A percentile compares a stretch with the other conserved stretches of the same genome.
Evolutionary conservation across 2,797 vertebrate species (phyloP).

Genomic region (Borostomias antarcticus): DNA sequence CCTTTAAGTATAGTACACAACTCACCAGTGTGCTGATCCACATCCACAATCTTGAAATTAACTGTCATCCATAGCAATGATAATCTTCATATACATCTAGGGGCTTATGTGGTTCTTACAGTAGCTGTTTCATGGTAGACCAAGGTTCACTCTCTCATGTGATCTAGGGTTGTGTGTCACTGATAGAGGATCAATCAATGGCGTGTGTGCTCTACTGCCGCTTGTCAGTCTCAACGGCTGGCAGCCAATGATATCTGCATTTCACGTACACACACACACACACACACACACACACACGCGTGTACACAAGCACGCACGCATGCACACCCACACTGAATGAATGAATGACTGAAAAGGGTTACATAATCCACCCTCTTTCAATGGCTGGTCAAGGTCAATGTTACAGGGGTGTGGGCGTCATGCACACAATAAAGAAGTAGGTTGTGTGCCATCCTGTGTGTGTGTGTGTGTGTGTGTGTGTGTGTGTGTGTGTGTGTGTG

Average conservation of each 20-base stretch:
- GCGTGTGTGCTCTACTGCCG: background rate
- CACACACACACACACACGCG: slow-evolving; percentile 16
- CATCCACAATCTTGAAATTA: background rate
- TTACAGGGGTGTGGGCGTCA: slow-evolving; percentile 23
- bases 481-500: slow-evolving; percentile 7
- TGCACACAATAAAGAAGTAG: slow-evolving; percentile 40
- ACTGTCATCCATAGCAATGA: background rate
- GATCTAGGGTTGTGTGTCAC: slow-evolving; percentile 35
- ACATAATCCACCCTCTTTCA: slow-evolving; percentile 35
- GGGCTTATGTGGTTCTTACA: slow-evolving; percentile 18
- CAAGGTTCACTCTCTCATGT: slow-evolving; percentile 16
- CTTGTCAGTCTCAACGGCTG: slow-evolving; percentile 16
- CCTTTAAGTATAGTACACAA: slow-evolving; percentile 23
- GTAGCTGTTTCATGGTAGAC: slow-evolving; percentile 33
- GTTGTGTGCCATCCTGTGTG: slow-evolving; percentile 37
- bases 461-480: background rate
- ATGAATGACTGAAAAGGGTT: slow-evolving; percentile 56
- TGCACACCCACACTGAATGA: slow-evolving; percentile 23
- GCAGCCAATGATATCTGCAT: slow-evolving; percentile 26
- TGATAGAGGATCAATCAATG: slow-evolving; percentile 38
- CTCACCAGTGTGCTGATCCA: slow-evolving; percentile 29
- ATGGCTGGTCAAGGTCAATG: slow-evolving; percentile 21
- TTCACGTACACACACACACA: slow-evolving; percentile 16
- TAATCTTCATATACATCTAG: background rate
- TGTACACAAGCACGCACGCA: too few species aligned